Evolutionary conservation across 2,113 vertebrate species (phyloP).

Genomic region (Alethe castanea): DNA sequence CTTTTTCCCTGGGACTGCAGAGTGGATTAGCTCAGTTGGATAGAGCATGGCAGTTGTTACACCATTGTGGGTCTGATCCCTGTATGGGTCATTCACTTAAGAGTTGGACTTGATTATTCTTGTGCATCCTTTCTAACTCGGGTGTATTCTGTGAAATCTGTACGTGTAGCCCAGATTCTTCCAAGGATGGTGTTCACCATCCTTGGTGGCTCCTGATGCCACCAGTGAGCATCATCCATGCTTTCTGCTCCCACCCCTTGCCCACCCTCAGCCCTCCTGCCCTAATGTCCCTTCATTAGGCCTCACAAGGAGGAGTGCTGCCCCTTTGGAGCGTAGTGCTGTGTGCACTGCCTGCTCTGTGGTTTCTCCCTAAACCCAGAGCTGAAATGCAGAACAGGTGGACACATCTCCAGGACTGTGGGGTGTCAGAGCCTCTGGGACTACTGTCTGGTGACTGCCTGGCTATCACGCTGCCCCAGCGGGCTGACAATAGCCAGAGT

Average conservation of each 20-base stretch:
- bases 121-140: not conserved
- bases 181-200: not conserved
- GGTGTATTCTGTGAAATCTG: not conserved
- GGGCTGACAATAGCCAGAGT: not conserved
- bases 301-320: not conserved
- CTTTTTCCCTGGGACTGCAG: not conserved
- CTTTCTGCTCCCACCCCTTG: not conserved
- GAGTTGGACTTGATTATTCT: not conserved
- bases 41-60: not conserved
- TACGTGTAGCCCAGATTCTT: rapidly evolving
- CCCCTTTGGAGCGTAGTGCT: not conserved
- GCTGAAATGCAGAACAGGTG: not conserved
- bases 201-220: rapidly evolving
- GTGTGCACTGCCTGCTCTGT: rapidly evolving
- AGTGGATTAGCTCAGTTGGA: not conserved
- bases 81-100: not conserved
- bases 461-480: not conserved
- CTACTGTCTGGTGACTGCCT: not conserved
- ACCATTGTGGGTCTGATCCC: not conserved
- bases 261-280: not conserved
- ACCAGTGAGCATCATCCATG: not conserved
- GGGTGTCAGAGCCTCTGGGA: not conserved
- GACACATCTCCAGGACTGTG: rapidly evolving
- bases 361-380: not conserved
- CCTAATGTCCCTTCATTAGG: not conserved